These are phyloP conservation scores for Zaprionus capensis DNA, from an alignment of 1,140 invertebrate genomes.

Conservation along the genomic window DNA sequence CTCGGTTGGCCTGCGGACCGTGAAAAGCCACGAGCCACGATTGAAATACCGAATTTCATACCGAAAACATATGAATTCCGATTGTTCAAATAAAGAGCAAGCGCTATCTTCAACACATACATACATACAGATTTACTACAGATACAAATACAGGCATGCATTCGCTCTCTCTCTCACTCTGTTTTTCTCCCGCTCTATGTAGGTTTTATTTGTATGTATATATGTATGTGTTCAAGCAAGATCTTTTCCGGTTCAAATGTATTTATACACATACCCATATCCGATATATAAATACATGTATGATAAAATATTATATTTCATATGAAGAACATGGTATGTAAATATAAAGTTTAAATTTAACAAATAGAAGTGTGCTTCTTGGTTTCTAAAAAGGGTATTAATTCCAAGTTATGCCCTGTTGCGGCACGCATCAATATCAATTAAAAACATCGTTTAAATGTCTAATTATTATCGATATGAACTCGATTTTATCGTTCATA, in stretches of 20 bases:
- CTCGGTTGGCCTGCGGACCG: conserved; percentile 80
- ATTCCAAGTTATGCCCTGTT: too few species aligned
- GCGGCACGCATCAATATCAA: too few species aligned
- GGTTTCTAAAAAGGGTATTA: too few species aligned
- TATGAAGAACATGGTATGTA: too few species aligned
- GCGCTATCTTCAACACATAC: conserved; percentile 49
- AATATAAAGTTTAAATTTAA: too few species aligned
- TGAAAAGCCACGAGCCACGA: conserved; percentile 83
- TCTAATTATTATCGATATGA: too few species aligned
- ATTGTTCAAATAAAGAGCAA: conserved; percentile 72
- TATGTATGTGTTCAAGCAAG: background rate
- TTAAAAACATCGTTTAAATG: too few species aligned
- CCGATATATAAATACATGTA: too few species aligned
- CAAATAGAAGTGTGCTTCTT: too few species aligned
- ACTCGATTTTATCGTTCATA: too few species aligned
- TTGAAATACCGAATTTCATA: conserved; percentile 83
- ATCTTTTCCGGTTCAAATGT: background rate
- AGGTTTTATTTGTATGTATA: background rate
- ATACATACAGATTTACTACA: conserved; percentile 4
- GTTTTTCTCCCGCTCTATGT: background rate
- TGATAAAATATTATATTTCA: too few species aligned
- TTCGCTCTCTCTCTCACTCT: background rate
- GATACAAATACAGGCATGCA: conserved; percentile 2
- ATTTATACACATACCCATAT: too few species aligned
- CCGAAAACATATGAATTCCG: conserved; percentile 77